Evolutionary conservation across 1,140 invertebrate genomes (phyloP), one percentile per base, ranked within the genome.

Genomic region (Callitettix versicolor): DNA sequence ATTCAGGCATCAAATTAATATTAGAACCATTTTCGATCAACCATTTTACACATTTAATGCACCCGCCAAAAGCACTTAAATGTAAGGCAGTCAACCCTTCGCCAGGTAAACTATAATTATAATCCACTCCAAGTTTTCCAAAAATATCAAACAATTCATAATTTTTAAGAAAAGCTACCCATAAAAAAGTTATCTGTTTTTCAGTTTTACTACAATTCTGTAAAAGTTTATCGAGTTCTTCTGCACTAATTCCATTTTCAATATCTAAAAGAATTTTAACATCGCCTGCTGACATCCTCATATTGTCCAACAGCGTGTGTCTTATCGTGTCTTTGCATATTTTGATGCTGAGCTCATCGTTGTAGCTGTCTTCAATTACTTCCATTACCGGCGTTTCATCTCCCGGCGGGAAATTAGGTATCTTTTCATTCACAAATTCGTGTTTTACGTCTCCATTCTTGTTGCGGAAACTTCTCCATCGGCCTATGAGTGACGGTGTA

Each of bases 41-140:
- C 62, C 80, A 82, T 52, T 75, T 77, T 12, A 84, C 76, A 36
- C 83, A 82, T n/a, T 80, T 76, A 26, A 81, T 64, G 59, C 80
- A 86, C 14, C 86, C 83, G 60, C 81, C 84, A 63, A 88, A 88
- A 2, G 86, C 80, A n/a, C 80, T 79, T 51, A 86, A 70, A 66
- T 89, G 85, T 21, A 89, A 63, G 3, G 84, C 79, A 0, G 79
- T 80, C 49, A 63, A 86, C 67, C 84, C 84, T 58, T 76, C 69
- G 43, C 79, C 76, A 17, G 79, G 77, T 63, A 88, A 82, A 57
- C 72, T 75, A 60, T 82, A 81, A 54, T 80, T 70, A 24, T 85
- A 67, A 58, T 86, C 79, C n/a, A 82, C 83, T 12, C 83, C 84
- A 1, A 71, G 65, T 9, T 75, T 71, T 17, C 84, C 64, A 24